Evolutionary conservation across 1,140 invertebrate genomes (phyloP), one percentile per base, ranked within the genome.

Genomic region (Homarus americanus): DNA sequence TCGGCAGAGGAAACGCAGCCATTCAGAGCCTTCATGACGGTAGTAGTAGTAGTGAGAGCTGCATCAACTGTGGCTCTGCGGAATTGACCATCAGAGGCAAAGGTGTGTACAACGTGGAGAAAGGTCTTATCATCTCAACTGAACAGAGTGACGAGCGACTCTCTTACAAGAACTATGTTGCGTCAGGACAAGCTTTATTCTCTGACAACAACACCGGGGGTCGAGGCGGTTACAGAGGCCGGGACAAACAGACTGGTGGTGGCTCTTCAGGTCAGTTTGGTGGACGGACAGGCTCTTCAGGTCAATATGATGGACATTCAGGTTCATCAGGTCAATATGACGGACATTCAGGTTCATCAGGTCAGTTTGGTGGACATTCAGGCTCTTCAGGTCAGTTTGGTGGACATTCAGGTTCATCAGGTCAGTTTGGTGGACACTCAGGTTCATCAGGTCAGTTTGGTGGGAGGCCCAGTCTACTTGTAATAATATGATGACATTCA

Each of bases 31-130:
- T 83, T 66, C 44, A 82, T 63, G 69, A 36, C 9, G 82, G 40
- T 4, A 28, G 34, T 38, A 36, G 80, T 17, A 32, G 38, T 49
- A 86, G 58, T 15, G 66, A 90, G 63, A 79, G 91, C 34, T 93
- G 92, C 72, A 41, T 41, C 24, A 79, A 89, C 66, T 93, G 92
- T 78, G 83, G 80, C 0, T 78, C 78, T 36, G 79, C 82, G 17
- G 89, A 86, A 15, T 49, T 93, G n/a, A 20, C 91, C 20, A 82
- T 93, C 44, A 87, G 83, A 41, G 92, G 92, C 0, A 69, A 66
- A 72, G 92, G 92, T 32, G 86, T 93, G 10, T 92, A 83, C 32
- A 76, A 84, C 41, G 85, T 80, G 38, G 83, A 92, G 17, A 85
- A 76, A 87, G 92, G 92, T 17, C 38, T 93, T 24, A 90, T 93